phyloP scores from a whole-genome alignment of 2,113 vertebrate species.

The Cololabis saira region DNA sequence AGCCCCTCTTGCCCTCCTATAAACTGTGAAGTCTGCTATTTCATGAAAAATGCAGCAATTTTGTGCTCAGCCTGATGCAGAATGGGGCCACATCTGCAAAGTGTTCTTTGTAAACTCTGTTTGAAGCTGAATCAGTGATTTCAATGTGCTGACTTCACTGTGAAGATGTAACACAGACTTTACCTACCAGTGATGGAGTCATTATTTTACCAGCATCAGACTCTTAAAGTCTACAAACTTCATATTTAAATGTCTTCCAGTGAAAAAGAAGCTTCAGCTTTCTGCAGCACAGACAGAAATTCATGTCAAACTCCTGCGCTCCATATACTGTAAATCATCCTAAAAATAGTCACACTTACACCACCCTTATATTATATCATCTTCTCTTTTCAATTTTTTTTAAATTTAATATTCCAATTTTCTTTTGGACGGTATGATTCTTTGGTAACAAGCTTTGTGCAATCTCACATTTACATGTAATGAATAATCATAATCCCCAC shows the following conservation, averaged over 20 bases:
- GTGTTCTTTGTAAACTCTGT: background rate
- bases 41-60: slow-evolving; percentile 29
- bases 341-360: background rate
- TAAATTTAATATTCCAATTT: background rate
- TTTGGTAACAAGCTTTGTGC: slow-evolving; percentile 5
- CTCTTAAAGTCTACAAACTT: no score
- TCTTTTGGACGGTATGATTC: background rate
- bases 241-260: no score
- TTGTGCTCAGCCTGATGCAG: slow-evolving; percentile 10
- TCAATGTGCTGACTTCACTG: no score
- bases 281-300: no score
- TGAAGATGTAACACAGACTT: background rate
- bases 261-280: no score
- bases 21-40: slow-evolving; percentile 15
- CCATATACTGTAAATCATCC: no score
- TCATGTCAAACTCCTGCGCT: no score
- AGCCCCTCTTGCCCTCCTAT: slow-evolving; percentile 15
- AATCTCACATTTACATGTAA: slow-evolving; percentile 24
- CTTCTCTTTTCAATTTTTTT: background rate
- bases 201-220: no score
- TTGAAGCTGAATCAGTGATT: slow-evolving; percentile 1
- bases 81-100: background rate
- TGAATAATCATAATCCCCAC: slow-evolving; percentile 26
- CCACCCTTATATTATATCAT: background rate
- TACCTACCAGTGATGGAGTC: background rate